Evolutionary conservation across 1,140 invertebrate species (phyloP).

Genomic region (Heliothis subflexa): DNA sequence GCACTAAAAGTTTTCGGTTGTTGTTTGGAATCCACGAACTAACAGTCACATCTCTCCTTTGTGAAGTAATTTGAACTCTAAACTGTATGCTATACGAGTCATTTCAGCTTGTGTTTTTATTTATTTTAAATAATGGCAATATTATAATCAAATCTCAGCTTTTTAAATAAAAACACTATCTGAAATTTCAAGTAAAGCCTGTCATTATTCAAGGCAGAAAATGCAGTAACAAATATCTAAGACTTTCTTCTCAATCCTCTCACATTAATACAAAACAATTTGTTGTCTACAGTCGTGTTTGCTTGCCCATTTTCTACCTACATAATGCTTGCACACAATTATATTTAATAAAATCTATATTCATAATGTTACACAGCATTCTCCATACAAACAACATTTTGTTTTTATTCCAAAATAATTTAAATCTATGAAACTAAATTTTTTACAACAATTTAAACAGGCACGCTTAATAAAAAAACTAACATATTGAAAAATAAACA

Average conservation of each 20-base stretch:
- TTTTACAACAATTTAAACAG: no score
- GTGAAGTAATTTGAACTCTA: conserved; percentile 25
- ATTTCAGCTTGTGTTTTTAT: conserved; percentile 20
- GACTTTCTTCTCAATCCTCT: neutral
- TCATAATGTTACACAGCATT: no score
- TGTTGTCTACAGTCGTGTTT: neutral
- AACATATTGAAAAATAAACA: neutral
- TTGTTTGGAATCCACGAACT: neutral
- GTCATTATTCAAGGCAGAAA: neutral
- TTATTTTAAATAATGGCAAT: neutral
- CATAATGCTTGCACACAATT: neutral
- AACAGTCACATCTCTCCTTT: conserved; percentile 42
- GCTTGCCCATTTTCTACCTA: neutral
- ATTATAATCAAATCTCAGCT: neutral
- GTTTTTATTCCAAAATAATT: no score
- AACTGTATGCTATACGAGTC: neutral
- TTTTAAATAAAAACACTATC: neutral
- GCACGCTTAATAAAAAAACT: no score
- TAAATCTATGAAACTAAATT: no score
- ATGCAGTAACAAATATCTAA: neutral
- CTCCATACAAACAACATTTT: no score
- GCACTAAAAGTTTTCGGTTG: conserved; percentile 42
- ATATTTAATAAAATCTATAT: neutral
- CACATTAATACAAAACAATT: neutral
- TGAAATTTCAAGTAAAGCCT: neutral